A percentile compares a stretch with the other conserved stretches of the same genome.
Conservation (phyloP, 2,113 vertebrate species). For the Pungitius pungitius region DNA sequence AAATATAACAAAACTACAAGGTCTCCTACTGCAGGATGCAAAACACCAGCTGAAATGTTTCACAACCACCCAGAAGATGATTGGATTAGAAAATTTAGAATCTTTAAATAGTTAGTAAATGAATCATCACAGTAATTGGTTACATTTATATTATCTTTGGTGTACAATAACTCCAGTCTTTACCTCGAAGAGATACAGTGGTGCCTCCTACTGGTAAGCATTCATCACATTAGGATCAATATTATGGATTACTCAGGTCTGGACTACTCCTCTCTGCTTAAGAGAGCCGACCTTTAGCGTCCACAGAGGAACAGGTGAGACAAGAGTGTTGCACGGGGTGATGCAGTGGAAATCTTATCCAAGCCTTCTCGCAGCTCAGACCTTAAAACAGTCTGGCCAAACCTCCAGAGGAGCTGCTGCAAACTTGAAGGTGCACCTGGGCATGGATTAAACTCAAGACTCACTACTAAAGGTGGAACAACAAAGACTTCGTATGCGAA, state of each 20-base stretch:
- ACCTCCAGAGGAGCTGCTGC: background rate
- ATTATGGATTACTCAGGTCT: constrained; percentile 22
- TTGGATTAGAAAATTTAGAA: no score
- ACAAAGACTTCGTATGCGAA: constrained; percentile 36
- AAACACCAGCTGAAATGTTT: background rate
- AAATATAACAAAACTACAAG: background rate
- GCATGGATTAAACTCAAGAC: constrained; percentile 24
- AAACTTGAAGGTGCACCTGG: background rate
- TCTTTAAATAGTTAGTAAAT: background rate
- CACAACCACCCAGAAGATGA: background rate
- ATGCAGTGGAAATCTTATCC: constrained; percentile 25
- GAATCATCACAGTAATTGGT: constrained; percentile 1
- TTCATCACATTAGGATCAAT: constrained; percentile 21
- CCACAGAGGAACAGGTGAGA: background rate
- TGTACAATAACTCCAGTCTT: background rate
- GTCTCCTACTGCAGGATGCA: background rate
- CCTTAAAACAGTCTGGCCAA: background rate
- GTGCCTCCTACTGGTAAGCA: constrained; percentile 31
- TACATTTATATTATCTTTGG: background rate
- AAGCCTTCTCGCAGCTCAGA: constrained; percentile 10
- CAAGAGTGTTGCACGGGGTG: background rate
- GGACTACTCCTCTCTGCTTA: background rate
- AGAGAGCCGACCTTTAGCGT: background rate
- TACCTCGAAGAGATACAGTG: background rate
- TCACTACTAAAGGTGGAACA: background rate